Base-by-base conservation (phyloP, 2,113 vertebrate genomes). In the Regulus satrapa region DNA sequence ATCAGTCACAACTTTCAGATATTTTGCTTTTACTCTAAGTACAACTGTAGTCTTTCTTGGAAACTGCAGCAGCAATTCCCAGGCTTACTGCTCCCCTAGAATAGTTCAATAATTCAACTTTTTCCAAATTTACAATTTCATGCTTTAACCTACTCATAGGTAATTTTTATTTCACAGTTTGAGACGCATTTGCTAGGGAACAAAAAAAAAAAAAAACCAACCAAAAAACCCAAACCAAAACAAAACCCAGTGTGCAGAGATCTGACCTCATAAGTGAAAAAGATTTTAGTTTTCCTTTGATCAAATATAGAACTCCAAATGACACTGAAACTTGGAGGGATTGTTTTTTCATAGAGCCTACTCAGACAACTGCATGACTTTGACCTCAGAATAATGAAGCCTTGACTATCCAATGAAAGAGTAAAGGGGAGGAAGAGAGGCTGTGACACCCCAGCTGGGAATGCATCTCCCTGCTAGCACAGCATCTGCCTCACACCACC, bases 401-500 rank as follows among this genome's bases (percentile, higher is more conserved):
- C 21, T 55, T 55, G 43, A 14, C 11, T 49, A 1, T 13, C 16
- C 56, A 15, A 26, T 10, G 59, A 13, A 69, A 49, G 64, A 40
- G 18, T 13, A 9, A 32, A 29, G 21, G 26, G 8, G 40, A 43
- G 34, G 26, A 55, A 11, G 56, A 41, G 56, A 59, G 46, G 56
- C 84, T 61, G 23, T 74, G 61, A 15, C 25, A 26, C 7, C n/a
- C 24, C 24, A 81, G 40, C 45, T 95, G 64, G 71, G 92, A 96
- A 51, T 94, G 85, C 84, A 81, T 95, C 75, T 85, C 52, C 72
- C 75, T 91, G 78, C 80, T 89, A 93, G 88, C 80, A 64, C 75
- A 90, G 61, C 82, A 93, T 59, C 61, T 95, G 78, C 83, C 41
- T 66, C 0, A 0, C 66, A 52, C 36, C 43, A 34, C 34, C 14